Conservation (phyloP, 2,113 vertebrate species). For the Penelope pileata region DNA sequence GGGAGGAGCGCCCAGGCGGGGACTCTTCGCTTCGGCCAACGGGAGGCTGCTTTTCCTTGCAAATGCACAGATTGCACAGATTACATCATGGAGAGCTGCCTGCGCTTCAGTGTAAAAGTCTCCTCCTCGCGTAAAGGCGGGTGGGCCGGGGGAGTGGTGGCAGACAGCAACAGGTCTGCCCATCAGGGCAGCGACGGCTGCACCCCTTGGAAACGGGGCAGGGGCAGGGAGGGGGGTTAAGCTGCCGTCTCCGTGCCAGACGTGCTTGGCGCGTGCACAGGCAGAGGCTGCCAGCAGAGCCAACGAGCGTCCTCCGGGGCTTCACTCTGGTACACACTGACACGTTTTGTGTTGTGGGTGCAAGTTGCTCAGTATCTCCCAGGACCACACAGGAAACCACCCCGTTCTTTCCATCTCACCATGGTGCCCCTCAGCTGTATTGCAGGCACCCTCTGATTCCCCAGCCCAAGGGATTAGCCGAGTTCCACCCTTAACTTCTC, state of each 20-base stretch:
- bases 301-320: accelerated
- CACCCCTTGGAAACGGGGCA: not conserved
- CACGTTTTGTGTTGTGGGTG: not conserved
- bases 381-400: not conserved
- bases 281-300: not conserved
- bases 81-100: slow-evolving; percentile 79
- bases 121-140: not conserved
- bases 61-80: slow-evolving; percentile 46
- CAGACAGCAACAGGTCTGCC: slow-evolving; percentile 43
- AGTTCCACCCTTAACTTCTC: not conserved
- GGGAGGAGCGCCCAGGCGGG: slow-evolving; percentile 53
- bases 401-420: not conserved
- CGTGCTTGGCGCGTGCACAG: accelerated
- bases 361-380: not conserved
- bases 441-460: accelerated
- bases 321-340: not conserved
- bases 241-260: not conserved
- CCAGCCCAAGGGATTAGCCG: not conserved
- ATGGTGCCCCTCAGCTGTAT: accelerated
- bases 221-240: not conserved
- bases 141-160: not conserved
- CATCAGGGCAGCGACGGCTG: accelerated
- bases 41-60: slow-evolving; percentile 2
- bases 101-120: slow-evolving; percentile 69
- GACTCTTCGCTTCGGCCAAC: slow-evolving; percentile 63